Evolutionary conservation across 2,113 vertebrate species (phyloP).

Genomic region (Paedocypris sp.): DNA sequence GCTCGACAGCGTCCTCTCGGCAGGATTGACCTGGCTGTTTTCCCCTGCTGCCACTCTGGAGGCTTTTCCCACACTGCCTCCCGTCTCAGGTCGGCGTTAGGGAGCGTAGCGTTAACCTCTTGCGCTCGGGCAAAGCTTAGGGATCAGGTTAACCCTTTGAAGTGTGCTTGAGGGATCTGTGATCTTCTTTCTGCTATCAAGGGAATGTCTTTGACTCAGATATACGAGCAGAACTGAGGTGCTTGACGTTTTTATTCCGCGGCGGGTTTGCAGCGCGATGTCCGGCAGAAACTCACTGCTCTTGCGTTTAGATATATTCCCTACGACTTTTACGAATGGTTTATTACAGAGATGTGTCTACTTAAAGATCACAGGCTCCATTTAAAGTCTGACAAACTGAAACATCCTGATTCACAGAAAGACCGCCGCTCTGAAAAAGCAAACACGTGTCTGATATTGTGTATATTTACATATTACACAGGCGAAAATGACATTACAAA

Average conservation of each 20-base stretch:
- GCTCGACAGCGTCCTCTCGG: not conserved
- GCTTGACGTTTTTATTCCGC: not conserved
- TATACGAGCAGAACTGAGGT: conserved; percentile 15
- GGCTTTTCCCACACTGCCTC: conserved; percentile 35
- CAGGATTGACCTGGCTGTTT: conserved; percentile 12
- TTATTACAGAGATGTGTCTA: too few species aligned
- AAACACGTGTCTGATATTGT: too few species aligned
- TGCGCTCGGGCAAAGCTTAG: conserved; percentile 18
- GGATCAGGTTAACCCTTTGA: conserved; percentile 42
- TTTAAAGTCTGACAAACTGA: too few species aligned
- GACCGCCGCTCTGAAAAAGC: too few species aligned
- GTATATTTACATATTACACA: too few species aligned
- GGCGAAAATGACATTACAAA: too few species aligned
- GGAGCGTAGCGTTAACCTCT: conserved; percentile 27
- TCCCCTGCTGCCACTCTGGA: not conserved
- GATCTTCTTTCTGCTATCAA: conserved; percentile 24
- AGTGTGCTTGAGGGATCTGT: conserved; percentile 18
- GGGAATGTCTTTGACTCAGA: conserved; percentile 15
- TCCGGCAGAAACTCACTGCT: too few species aligned
- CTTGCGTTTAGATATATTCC: too few species aligned
- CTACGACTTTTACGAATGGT: too few species aligned
- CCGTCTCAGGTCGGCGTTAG: conserved; percentile 10
- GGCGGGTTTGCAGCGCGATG: too few species aligned
- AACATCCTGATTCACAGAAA: too few species aligned
- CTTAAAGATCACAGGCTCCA: too few species aligned